These are phyloP conservation scores for Malurus alboscapulatus DNA, from an alignment of 2,113 vertebrate species.

Conservation along the genomic window DNA sequence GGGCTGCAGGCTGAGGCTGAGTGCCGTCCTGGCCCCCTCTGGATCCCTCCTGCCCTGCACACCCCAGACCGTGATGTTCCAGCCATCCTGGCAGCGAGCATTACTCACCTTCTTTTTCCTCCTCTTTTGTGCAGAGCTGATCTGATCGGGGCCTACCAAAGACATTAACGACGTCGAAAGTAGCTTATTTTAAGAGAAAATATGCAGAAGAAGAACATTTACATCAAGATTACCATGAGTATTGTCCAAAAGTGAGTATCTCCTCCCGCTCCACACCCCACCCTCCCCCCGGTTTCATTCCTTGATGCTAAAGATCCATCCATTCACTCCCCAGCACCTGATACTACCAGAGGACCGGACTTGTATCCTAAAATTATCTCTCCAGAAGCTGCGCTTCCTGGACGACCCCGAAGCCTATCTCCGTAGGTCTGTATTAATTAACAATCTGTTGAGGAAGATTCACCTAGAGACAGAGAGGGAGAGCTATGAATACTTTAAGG, in stretches of 20 bases:
- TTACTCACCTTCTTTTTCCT: neutral
- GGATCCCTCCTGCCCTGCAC: neutral
- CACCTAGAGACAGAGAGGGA: conserved; percentile 89
- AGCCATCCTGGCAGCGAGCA: neutral
- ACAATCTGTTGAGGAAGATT: conserved; percentile 98
- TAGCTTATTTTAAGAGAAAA: conserved; percentile 99
- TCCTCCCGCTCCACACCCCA: neutral
- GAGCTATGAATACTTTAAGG: conserved; percentile 83
- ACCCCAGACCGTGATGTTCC: rapidly evolving
- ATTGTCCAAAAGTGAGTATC: conserved; percentile 91
- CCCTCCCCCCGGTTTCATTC: neutral
- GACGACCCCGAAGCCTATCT: conserved; percentile 95
- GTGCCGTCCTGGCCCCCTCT: neutral
- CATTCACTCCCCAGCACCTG: conserved; percentile 83
- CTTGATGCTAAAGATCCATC: neutral
- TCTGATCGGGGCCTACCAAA: conserved; percentile 70
- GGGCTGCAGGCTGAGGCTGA: neutral
- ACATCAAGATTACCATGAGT: conserved; percentile 90
- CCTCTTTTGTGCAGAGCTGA: conserved; percentile 64
- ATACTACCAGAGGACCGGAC: conserved; percentile 92
- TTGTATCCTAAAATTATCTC: conserved; percentile 94
- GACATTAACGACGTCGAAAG: conserved; percentile 97
- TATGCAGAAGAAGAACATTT: conserved; percentile 99
- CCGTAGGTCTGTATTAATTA: conserved; percentile 95
- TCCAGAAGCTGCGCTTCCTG: conserved; percentile 96